Evolutionary conservation across 2,888 invertebrate genomes (phyloP), one percentile per base, ranked within the genome.

Genomic region (Cerastoderma edule): DNA sequence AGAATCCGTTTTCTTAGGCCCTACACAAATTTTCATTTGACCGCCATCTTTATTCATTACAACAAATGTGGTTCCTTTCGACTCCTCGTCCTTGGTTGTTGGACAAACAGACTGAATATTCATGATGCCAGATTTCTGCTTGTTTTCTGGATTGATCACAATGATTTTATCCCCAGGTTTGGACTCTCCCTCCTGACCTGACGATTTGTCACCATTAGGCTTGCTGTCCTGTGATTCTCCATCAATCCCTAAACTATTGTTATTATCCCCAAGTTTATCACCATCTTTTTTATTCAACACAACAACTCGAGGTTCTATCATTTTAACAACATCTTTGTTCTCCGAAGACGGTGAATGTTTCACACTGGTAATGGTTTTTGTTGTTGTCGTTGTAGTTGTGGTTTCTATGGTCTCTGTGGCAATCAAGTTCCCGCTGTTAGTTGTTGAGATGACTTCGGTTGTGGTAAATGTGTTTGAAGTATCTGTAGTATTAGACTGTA

Each of bases 41-140:
- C 83, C 84, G 6, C 91, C 91, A 57, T 90, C 90, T 50, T 89
- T 88, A 75, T 88, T 89, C 13, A 83, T 50, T 27, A 91, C 87
- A 6, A 91, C 87, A 67, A 91, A 81, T n/a, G 89, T 88, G 22
- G 88, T 83, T 56, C 84, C 84, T 50, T 75, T 75, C 19, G 50
- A 67, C 39, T 78, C 72, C 48, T 67, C 56, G n/a, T 71, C n/a
- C 66, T 89, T 87, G n/a, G 83, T 80, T 65, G 82, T 83, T 1
- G 90, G 89, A 57, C 88, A 83, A 6, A 89, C 87, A 8, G 89
- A 89, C 75, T 88, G 87, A 54, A 90, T 83, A 76, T 87, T 89
- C 76, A 90, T 87, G 13, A 90, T 85, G 24, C 87, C 87, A 8
- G 88, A 75, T n/a, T 60, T 80, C 70, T 72, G 87, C 75, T 76